Percentiles rank a stretch among this genome's conserved stretches.
These are phyloP conservation scores for Scyliorhinus canicula DNA, from an alignment of 2,797 vertebrate species.

Conservation along the genomic window DNA sequence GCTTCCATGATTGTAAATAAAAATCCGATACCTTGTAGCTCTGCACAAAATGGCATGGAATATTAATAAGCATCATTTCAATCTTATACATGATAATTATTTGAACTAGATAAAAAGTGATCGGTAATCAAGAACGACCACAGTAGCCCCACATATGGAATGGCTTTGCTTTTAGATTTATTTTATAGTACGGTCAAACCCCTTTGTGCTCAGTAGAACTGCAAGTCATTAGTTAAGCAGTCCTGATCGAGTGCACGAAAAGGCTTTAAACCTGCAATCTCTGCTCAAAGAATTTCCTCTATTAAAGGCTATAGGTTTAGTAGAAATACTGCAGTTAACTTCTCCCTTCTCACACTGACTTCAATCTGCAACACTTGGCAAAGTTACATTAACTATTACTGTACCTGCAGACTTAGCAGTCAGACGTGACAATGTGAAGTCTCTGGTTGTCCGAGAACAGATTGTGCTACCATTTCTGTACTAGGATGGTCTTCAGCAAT, in stretches of 20 bases:
- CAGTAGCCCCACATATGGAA: neutral
- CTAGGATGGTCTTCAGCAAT: neutral
- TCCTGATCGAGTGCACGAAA: neutral
- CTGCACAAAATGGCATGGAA: neutral
- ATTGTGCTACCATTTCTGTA: neutral
- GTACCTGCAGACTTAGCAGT: neutral
- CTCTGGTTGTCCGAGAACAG: neutral
- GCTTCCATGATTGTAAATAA: neutral
- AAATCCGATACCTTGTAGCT: neutral
- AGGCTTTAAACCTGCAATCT: neutral
- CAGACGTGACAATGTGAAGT: neutral
- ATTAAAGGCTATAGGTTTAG: neutral
- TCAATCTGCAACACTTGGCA: neutral
- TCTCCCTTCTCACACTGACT: neutral
- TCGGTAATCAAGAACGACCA: neutral
- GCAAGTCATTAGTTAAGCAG: slow-evolving; percentile 8
- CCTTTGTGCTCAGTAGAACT: neutral
- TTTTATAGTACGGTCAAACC: neutral
- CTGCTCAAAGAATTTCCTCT: neutral
- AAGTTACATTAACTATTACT: neutral
- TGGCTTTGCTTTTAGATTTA: neutral
- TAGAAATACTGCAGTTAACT: neutral
- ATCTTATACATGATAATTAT: neutral
- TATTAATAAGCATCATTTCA: slow-evolving; percentile 1
- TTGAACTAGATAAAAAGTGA: neutral